Conservation (phyloP, 1,140 invertebrate species). For the Drosophila mauritiana region DNA sequence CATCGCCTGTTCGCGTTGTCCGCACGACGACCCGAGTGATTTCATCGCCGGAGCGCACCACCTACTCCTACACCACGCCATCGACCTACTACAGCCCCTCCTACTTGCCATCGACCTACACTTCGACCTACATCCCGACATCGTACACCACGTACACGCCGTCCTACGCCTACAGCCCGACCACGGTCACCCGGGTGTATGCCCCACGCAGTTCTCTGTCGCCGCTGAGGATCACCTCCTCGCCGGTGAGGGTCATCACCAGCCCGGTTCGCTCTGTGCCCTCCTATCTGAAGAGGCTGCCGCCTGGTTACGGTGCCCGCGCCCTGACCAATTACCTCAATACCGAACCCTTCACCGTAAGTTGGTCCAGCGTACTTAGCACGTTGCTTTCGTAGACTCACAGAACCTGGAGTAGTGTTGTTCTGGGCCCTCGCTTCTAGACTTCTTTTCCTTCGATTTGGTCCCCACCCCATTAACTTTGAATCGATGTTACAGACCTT, state of each 20-base stretch:
- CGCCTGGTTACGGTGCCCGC: slow-evolving; percentile 88
- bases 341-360: slow-evolving; percentile 86
- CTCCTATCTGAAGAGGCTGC: slow-evolving; percentile 88
- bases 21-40: slow-evolving; percentile 87
- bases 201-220: slow-evolving; percentile 81
- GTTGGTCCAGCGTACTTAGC: slow-evolving; percentile 76
- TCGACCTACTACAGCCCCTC: slow-evolving; percentile 69
- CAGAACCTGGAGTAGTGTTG: background rate
- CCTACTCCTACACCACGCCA: slow-evolving; percentile 67
- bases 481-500: slow-evolving; percentile 87
- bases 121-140: slow-evolving; percentile 71
- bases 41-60: slow-evolving; percentile 78
- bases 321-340: slow-evolving; percentile 90
- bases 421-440: background rate
- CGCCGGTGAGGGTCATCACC: slow-evolving; percentile 86
- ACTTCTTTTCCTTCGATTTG: background rate
- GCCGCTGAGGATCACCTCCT: slow-evolving; percentile 86
- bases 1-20: slow-evolving; percentile 85
- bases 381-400: slow-evolving; percentile 85
- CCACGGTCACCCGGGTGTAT: slow-evolving; percentile 75
- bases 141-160: slow-evolving; percentile 79
- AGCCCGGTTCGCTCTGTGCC: slow-evolving; percentile 87
- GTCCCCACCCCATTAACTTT: background rate
- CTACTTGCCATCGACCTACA: slow-evolving; percentile 86
- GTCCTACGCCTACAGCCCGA: slow-evolving; percentile 76